A percentile compares a stretch with the other conserved stretches of the same genome.
phyloP scores from a whole-genome alignment of 1,140 invertebrate genomes.

The Rhagoletis pomonella region DNA sequence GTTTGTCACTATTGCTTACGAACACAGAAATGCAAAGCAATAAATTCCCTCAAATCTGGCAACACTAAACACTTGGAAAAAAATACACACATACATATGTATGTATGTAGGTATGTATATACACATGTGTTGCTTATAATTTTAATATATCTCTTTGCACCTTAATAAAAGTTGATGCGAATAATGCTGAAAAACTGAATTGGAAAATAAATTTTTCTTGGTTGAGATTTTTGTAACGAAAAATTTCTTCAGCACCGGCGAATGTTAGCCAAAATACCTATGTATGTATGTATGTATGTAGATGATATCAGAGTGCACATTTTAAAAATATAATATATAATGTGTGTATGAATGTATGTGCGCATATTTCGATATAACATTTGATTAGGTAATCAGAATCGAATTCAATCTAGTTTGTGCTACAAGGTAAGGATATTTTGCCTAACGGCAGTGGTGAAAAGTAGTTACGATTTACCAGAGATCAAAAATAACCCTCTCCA shows the following conservation, averaged over 20 bases:
- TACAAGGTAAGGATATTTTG: too few species aligned
- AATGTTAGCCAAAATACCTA: background rate
- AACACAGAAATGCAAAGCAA: too few species aligned
- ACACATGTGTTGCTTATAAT: conserved; percentile 14
- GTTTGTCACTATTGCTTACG: too few species aligned
- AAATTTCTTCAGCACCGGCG: background rate
- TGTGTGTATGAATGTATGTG: too few species aligned
- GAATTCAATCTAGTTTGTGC: too few species aligned
- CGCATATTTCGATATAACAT: too few species aligned
- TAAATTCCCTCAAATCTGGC: background rate
- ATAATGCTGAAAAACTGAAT: conserved; percentile 9
- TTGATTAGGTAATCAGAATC: too few species aligned
- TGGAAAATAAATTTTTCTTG: conserved; percentile 44
- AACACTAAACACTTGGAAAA: background rate
- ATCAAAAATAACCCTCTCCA: too few species aligned
- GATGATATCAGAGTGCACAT: too few species aligned
- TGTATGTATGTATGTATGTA: too few species aligned
- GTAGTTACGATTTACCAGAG: too few species aligned
- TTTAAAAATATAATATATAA: background rate
- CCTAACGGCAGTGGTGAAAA: too few species aligned
- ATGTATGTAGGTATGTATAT: background rate
- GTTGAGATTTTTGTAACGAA: background rate
- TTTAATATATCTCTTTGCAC: conserved; percentile 26
- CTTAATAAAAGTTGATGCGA: conserved; percentile 39
- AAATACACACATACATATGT: background rate